Base-by-base conservation (phyloP, 2,888 invertebrate species). In the Leistus spinibarbis region DNA sequence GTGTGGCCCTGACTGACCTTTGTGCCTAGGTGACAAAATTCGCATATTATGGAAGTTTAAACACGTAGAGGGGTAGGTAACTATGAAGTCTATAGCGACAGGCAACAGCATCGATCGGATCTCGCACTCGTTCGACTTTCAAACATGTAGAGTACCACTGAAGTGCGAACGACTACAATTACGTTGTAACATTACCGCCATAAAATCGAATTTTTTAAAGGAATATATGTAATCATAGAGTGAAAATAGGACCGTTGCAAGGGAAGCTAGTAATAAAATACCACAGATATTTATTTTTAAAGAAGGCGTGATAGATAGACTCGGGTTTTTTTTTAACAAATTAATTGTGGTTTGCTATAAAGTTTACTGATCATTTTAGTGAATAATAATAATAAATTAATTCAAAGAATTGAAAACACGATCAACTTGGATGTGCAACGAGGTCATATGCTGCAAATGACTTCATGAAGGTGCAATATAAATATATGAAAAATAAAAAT, bases 21-120 rank as follows among this genome's bases (percentile, higher is more conserved):
- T 66, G 66, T 66, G 19, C 66, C 66, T 66, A 40, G 40, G 66
- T 54, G 66, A 66, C 40, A 53, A 66, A 64, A 66, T 54, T 66
- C 66, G 66, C 66, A 66, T 66, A 66, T 40, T 40, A 40, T 40
- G 19, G 57, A 4, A 57, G 7, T 57, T 57, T 57, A 16, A 7
- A n/a, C 16, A 57, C 13, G 13, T 40, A 40, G 5, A 40, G 40
- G 9, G 40, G 5, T 3, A 64, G 10, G 17, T n/a, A 1, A 16
- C 40, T 7, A 40, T 13, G 40, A 7, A 3, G n/a, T n/a, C 40
- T 1, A 40, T 7, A 40, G 40, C 60, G 22, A 20, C 19, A 60
- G 22, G 20, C 60, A 22, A 19, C 60, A 19, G 22, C 19, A 60
- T 60, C 22, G 60, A 60, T 60, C 60, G 60, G 19, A 17, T 20